Base-by-base conservation (phyloP, 2,113 vertebrate species). In the Pterocles burchelli region DNA sequence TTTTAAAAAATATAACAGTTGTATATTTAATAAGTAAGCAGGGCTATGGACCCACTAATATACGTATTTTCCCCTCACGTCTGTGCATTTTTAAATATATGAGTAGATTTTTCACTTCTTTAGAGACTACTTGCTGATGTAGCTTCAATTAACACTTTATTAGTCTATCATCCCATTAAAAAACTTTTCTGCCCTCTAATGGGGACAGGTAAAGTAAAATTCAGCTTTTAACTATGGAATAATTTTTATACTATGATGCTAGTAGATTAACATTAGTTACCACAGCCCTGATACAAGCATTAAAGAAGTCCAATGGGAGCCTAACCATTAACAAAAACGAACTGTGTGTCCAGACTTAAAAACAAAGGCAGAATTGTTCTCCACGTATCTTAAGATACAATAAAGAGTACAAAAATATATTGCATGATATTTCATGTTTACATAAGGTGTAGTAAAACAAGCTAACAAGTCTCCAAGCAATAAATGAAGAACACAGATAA, bases 401-500 rank as follows among this genome's bases (percentile, higher is more conserved):
- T 33, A 65, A 83, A 41, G 15, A 22, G 43, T 66, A 76, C 29
- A 85, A 83, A 90, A 91, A 58, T 52, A 68, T 28, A 25, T 70
- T 68, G 55, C 11, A 29, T 43, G 28, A 31, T 68, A 85, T 65
- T 76, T 61, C 18, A 28, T 43, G 13, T 85, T 89, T 90, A 91
- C 31, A 68, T 55, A 82, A 78, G 31, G 11, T 73, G 11, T 68
- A 65, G 41, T 91, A 76, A 91, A 95, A 57, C 49, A 70, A 66
- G 45, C 14, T 68, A 85, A 85, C 19, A 46, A 63, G n/a, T 83
- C 68, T 91, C 85, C 38, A 92, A 95, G 88, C 88, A 94, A 58
- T 88, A 94, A 88, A 3, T 43, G 36, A 91, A 79, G 54, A 94
- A 92, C 33, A 4, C 29, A 68, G n/a, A 88, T 45, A 91, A 85